phyloP scores from a whole-genome alignment of 2,888 invertebrate species.

The Tuberolachnus salignus region DNA sequence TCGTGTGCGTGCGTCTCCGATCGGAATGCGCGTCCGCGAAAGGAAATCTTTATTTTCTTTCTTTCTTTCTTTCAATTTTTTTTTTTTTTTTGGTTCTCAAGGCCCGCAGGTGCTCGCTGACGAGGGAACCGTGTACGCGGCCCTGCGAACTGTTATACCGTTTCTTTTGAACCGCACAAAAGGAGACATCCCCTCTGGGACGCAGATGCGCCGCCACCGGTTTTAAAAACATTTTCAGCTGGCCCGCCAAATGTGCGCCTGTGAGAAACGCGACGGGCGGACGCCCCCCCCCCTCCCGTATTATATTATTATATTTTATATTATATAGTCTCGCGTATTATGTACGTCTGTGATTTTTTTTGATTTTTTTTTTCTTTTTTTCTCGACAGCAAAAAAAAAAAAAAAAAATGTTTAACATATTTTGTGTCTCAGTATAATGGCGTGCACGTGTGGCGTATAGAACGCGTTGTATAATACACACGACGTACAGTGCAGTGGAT shows the following conservation, averaged over 20 bases:
- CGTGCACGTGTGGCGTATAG: background rate
- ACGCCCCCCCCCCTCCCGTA: background rate
- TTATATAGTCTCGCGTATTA: too few species aligned
- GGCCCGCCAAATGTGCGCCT: background rate
- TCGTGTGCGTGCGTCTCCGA: background rate
- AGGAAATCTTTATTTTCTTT: too few species aligned
- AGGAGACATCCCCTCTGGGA: conserved; percentile 11
- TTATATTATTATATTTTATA: too few species aligned
- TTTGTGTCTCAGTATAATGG: background rate
- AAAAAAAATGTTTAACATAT: too few species aligned
- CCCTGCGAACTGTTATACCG: background rate
- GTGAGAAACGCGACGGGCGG: conserved; percentile 15
- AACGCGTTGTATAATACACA: too few species aligned
- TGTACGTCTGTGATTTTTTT: too few species aligned
- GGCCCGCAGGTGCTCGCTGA: conserved; percentile 21
- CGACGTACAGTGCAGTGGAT: too few species aligned
- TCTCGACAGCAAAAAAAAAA: too few species aligned
- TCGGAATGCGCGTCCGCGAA: background rate
- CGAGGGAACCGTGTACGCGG: background rate
- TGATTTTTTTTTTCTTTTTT: too few species aligned
- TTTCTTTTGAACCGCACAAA: conserved; percentile 15
- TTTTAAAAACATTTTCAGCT: conserved; percentile 19
- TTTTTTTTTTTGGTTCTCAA: background rate
- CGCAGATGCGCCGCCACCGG: conserved; percentile 26
- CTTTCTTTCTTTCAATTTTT: too few species aligned